A percentile compares a stretch with the other conserved stretches of the same genome.
phyloP scores from a whole-genome alignment of 2,888 invertebrate species.

The Morpho achilles region DNA sequence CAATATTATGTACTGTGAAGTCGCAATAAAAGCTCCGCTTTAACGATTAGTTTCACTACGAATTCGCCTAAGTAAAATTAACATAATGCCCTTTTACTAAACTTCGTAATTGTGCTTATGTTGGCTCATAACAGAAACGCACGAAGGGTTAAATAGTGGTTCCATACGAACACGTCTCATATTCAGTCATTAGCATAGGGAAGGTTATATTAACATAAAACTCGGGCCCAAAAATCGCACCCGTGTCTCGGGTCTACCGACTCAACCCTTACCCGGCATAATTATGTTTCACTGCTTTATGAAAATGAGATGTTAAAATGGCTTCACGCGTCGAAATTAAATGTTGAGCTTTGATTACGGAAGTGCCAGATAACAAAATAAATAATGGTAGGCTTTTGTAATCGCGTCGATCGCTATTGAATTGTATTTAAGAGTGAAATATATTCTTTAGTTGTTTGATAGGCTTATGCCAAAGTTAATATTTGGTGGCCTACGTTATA shows the following conservation, averaged over 20 bases:
- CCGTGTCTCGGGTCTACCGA: slow-evolving; percentile 39
- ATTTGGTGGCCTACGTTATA: no score
- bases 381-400: no score
- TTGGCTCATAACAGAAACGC: slow-evolving; percentile 29
- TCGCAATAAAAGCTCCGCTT: slow-evolving; percentile 11
- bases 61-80: slow-evolving; percentile 16
- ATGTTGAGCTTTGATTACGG: slow-evolving; percentile 22
- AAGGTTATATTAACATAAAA: slow-evolving; percentile 62
- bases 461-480: no score
- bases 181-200: slow-evolving; percentile 59
- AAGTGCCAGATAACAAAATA: background rate
- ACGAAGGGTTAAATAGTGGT: slow-evolving; percentile 51
- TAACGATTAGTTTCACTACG: slow-evolving; percentile 14
- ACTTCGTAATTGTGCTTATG: slow-evolving; percentile 33
- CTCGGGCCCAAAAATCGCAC: slow-evolving; percentile 58
- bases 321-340: slow-evolving; percentile 39
- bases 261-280: slow-evolving; percentile 44
- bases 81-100: slow-evolving; percentile 20
- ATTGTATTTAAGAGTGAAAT: no score
- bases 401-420: no score
- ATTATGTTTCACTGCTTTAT: slow-evolving; percentile 57
- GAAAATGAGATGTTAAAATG: slow-evolving; percentile 60
- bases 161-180: slow-evolving; percentile 50
- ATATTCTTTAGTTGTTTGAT: no score
- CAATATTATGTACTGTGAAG: slow-evolving; percentile 8